Percentiles rank a stretch among this genome's conserved stretches.
Evolutionary conservation across 2,113 vertebrate genomes (phyloP).

Genomic region (Alligator mississippiensis): DNA sequence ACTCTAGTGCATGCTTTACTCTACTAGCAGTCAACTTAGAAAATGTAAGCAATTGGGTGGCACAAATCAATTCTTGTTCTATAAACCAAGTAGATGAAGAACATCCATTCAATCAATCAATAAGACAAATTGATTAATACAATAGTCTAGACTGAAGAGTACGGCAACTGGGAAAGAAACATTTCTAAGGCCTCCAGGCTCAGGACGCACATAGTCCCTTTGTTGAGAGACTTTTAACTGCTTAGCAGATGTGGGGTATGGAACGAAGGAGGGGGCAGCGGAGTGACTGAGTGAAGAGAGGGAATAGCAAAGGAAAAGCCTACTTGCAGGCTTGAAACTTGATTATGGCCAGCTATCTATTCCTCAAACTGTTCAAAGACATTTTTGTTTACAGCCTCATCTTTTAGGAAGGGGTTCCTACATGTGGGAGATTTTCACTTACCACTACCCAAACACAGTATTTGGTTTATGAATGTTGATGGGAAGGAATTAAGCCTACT

Average conservation of each 20-base stretch:
- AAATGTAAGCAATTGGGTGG: rapidly evolving
- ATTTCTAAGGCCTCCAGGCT: not conserved
- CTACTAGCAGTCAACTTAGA: not conserved
- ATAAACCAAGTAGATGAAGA: not conserved
- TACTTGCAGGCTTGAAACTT: not conserved
- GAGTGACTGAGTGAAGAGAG: not conserved
- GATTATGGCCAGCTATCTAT: not conserved
- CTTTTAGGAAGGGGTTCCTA: not conserved
- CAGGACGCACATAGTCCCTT: not conserved
- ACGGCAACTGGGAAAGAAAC: not conserved
- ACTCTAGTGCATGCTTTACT: rapidly evolving
- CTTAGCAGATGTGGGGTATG: not conserved
- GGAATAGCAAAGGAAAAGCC: not conserved
- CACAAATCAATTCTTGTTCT: not conserved
- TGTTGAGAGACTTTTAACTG: not conserved
- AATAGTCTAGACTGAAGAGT: not conserved
- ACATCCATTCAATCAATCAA: not conserved
- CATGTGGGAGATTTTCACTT: not conserved
- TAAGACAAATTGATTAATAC: not conserved
- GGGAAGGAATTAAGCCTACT: not conserved
- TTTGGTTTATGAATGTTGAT: not conserved
- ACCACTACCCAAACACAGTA: not conserved
- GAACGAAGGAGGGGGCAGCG: not conserved
- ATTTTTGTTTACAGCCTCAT: not conserved
- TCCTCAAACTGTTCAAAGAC: not conserved